Evolutionary conservation across 2,113 vertebrate species (phyloP).

Genomic region (Protobothrops flavoviridis): DNA sequence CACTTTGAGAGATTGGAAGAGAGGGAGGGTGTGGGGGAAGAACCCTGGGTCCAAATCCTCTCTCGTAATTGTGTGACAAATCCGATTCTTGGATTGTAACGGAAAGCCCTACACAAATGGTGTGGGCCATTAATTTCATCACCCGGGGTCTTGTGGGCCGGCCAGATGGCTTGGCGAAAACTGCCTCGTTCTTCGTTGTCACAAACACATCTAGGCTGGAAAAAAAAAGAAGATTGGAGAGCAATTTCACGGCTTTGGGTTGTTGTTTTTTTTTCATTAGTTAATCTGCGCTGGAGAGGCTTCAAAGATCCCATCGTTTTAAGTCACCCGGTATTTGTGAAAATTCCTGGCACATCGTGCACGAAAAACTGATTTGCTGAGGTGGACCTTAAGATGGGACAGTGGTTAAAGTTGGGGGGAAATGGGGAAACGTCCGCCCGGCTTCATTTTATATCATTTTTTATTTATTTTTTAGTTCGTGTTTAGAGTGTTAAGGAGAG

Average conservation of each 20-base stretch:
- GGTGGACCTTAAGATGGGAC: conserved; percentile 57
- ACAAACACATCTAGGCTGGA: conserved; percentile 57
- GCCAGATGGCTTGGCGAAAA: conserved; percentile 66
- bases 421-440: not conserved
- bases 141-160: conserved; percentile 54
- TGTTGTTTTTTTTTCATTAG: conserved; percentile 66
- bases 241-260: conserved; percentile 70
- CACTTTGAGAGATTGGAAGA: not conserved
- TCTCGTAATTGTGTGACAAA: conserved; percentile 54
- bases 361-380: conserved; percentile 66
- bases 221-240: conserved; percentile 67
- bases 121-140: conserved; percentile 68
- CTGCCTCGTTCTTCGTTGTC: conserved; percentile 61
- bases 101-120: conserved; percentile 55
- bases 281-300: conserved; percentile 74
- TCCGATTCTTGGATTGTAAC: conserved; percentile 56
- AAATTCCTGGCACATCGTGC: conserved; percentile 69
- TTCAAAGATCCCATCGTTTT: conserved; percentile 76
- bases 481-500: not conserved
- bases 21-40: not conserved
- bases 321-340: conserved; percentile 70
- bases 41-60: conserved; percentile 34
- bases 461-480: not conserved
- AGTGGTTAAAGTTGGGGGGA: not conserved
- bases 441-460: not conserved